phyloP scores from a whole-genome alignment of 2,888 invertebrate species.

The Caenorhabditis becei region DNA sequence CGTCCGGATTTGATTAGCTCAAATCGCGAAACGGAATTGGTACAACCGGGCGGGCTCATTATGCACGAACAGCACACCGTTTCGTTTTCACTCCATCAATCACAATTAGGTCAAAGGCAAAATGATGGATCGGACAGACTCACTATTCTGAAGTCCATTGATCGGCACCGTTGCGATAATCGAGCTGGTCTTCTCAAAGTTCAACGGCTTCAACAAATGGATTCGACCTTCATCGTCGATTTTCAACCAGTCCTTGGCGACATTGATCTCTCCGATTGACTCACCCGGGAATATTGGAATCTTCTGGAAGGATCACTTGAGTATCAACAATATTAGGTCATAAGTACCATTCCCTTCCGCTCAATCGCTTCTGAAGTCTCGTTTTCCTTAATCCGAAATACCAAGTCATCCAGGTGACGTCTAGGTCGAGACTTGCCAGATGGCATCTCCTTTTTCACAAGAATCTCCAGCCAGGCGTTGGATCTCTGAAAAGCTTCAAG shows the following conservation, averaged over 20 bases:
- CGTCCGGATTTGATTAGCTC: conserved; percentile 45
- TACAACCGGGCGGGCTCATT: not conserved
- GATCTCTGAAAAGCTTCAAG: conserved; percentile 54
- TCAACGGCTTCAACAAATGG: conserved; percentile 62
- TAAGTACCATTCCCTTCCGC: conserved; percentile 42
- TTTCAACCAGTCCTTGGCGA: conserved; percentile 44
- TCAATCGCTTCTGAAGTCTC: conserved; percentile 31
- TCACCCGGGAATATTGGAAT: conserved; percentile 53
- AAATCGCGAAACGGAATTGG: not conserved
- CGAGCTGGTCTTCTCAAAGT: conserved; percentile 67
- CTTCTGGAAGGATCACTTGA: conserved; percentile 27
- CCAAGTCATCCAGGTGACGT: conserved; percentile 53
- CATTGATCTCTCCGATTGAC: conserved; percentile 49
- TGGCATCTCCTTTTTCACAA: conserved; percentile 11
- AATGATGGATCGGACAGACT: conserved; percentile 24
- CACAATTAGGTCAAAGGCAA: conserved; percentile 6
- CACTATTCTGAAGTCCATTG: conserved; percentile 62
- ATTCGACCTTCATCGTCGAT: conserved; percentile 61
- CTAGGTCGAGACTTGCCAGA: conserved; percentile 11
- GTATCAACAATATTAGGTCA: conserved; percentile 3
- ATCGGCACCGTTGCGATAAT: conserved; percentile 66
- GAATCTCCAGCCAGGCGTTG: conserved; percentile 43
- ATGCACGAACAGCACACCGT: not conserved
- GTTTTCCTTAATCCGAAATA: conserved; percentile 55
- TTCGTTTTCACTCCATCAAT: not conserved